Conservation (phyloP, 2,888 invertebrate species). For the Acholoe squamosa region DNA sequence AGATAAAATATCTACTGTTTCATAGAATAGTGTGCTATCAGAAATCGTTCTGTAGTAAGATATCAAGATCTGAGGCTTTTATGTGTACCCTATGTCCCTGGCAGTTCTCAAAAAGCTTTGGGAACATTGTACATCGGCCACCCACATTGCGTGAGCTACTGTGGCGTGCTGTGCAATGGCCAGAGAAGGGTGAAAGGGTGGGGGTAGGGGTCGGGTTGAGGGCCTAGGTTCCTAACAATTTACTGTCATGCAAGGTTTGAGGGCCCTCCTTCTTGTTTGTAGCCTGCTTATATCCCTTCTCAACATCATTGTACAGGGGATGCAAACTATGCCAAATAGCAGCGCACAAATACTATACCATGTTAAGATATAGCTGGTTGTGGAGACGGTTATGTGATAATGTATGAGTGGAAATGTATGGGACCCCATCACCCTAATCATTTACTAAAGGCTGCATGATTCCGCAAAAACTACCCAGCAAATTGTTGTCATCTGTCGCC, state of each 20-base stretch:
- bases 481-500: too few species aligned
- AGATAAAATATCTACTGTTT: too few species aligned
- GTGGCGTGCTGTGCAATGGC: neutral
- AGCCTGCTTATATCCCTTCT: neutral
- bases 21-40: neutral
- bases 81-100: neutral
- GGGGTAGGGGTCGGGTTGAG: neutral
- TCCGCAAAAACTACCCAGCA: too few species aligned
- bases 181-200: neutral
- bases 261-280: neutral
- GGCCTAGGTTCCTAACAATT: neutral
- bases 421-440: too few species aligned
- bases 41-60: neutral
- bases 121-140: neutral
- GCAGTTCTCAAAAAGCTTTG: neutral
- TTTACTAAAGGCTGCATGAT: too few species aligned
- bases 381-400: too few species aligned
- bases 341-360: too few species aligned
- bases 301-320: too few species aligned
- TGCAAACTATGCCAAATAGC: too few species aligned
- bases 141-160: neutral
- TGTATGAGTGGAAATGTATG: too few species aligned
- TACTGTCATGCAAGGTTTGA: slow-evolving; percentile 6
- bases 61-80: neutral
- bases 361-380: too few species aligned